Conservation (phyloP, 2,888 invertebrate species). For the Gastracanthus pulcherrimus region DNA sequence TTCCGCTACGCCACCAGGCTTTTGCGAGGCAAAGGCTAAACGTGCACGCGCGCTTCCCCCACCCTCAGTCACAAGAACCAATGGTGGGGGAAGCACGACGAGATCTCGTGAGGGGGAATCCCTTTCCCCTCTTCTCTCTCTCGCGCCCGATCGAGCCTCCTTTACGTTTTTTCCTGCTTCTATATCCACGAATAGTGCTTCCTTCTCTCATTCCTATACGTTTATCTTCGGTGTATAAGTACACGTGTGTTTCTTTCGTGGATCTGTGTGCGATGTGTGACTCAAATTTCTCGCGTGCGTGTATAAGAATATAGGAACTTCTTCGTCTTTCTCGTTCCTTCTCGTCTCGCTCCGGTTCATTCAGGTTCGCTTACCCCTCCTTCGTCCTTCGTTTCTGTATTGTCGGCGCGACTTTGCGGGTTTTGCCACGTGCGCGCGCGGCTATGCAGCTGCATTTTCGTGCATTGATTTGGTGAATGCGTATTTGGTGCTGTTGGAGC, state of each 20-base stretch:
- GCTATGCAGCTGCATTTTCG: neutral
- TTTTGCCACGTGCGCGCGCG: neutral
- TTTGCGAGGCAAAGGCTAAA: neutral
- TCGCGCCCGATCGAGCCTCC: neutral
- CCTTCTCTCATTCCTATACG: neutral
- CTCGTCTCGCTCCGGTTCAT: slow-evolving; percentile 56
- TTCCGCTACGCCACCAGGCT: neutral
- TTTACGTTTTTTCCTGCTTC: neutral
- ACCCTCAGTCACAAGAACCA: neutral
- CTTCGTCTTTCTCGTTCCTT: slow-evolving; percentile 12
- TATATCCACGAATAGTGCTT: neutral
- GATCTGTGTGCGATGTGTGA: neutral
- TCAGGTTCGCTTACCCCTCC: slow-evolving; percentile 9
- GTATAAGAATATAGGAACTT: neutral
- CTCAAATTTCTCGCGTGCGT: slow-evolving; percentile 3
- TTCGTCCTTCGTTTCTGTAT: no score
- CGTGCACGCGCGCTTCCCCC: neutral
- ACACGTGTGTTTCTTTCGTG: neutral
- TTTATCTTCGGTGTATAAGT: neutral
- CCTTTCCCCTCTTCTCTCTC: no score
- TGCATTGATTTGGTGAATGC: neutral
- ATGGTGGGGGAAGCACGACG: neutral
- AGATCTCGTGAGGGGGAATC: no score
- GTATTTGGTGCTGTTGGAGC: neutral
- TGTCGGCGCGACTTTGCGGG: neutral